These are phyloP conservation scores for Potamilus streckersoni DNA, from an alignment of 1,140 invertebrate species.

Conservation along the genomic window DNA sequence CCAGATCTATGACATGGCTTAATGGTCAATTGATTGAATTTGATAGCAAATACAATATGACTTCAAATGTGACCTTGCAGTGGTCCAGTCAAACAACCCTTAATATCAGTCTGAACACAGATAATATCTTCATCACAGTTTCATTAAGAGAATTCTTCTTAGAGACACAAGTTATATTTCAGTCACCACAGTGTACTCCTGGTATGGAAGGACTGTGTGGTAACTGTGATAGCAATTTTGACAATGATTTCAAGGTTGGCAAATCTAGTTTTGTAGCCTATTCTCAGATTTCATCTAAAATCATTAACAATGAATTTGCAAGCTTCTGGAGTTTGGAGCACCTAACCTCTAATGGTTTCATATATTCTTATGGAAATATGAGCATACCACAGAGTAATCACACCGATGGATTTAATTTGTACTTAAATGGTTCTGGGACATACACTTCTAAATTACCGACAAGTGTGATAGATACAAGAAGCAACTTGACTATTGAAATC, in stretches of 20 bases:
- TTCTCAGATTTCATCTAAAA: constrained; percentile 22
- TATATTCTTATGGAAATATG: constrained; percentile 27
- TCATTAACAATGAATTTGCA: constrained; percentile 24
- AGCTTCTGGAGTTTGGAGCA: constrained; percentile 8
- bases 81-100: too few species aligned
- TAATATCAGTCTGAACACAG: too few species aligned
- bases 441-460: constrained; percentile 20
- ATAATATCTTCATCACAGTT: too few species aligned
- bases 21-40: too few species aligned
- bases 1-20: too few species aligned
- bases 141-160: too few species aligned
- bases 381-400: constrained; percentile 3
- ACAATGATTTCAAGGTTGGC: constrained; percentile 32
- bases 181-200: constrained; percentile 1
- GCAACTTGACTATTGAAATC: constrained; percentile 32
- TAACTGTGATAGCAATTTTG: constrained; percentile 31
- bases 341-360: constrained; percentile 7
- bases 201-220: constrained; percentile 32
- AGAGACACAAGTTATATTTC: too few species aligned
- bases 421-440: constrained; percentile 28
- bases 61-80: too few species aligned
- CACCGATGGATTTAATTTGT: constrained; percentile 19
- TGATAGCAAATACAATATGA: too few species aligned
- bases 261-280: neutral
- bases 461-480: constrained; percentile 12